These are phyloP conservation scores for Drosophila birchii DNA, from an alignment of 2,888 invertebrate species.

Conservation along the genomic window DNA sequence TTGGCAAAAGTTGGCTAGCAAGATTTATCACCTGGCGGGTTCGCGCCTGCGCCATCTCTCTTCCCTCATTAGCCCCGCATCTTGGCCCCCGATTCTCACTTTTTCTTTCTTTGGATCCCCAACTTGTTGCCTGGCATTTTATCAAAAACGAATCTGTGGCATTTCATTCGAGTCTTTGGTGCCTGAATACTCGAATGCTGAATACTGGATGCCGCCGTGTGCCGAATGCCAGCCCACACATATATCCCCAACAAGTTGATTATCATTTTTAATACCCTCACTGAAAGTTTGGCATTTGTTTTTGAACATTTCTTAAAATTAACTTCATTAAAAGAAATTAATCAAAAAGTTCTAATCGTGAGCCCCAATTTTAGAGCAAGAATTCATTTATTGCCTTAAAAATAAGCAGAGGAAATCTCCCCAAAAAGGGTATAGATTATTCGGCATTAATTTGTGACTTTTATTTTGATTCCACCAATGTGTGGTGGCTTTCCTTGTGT, in stretches of 20 bases:
- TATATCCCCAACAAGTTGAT: slow-evolving; percentile 47
- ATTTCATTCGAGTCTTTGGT: slow-evolving; percentile 62
- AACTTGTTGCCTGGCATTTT: slow-evolving; percentile 75
- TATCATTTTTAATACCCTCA: slow-evolving; percentile 22
- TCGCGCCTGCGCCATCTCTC: slow-evolving; percentile 19
- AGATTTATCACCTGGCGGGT: slow-evolving; percentile 30
- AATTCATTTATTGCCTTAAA: background rate
- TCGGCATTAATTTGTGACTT: background rate
- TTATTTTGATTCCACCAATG: slow-evolving; percentile 10
- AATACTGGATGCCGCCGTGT: slow-evolving; percentile 26
- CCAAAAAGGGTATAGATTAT: slow-evolving; percentile 3
- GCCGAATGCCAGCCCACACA: slow-evolving; percentile 64
- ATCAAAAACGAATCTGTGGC: slow-evolving; percentile 76
- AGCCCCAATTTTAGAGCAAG: background rate
- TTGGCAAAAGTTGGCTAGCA: slow-evolving; percentile 23
- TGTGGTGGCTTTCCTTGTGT: slow-evolving; percentile 34
- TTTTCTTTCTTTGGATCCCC: slow-evolving; percentile 60
- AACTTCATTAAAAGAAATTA: background rate
- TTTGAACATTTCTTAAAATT: too few relatives aligned
- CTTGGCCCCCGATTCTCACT: slow-evolving; percentile 57
- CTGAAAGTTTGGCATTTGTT: too few relatives aligned
- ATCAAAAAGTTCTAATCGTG: background rate
- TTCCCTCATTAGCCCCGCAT: slow-evolving; percentile 12
- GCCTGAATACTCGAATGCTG: slow-evolving; percentile 18
- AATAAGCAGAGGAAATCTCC: background rate